Conservation (phyloP, 2,888 invertebrate genomes). For the Chydorus sphaericus region DNA sequence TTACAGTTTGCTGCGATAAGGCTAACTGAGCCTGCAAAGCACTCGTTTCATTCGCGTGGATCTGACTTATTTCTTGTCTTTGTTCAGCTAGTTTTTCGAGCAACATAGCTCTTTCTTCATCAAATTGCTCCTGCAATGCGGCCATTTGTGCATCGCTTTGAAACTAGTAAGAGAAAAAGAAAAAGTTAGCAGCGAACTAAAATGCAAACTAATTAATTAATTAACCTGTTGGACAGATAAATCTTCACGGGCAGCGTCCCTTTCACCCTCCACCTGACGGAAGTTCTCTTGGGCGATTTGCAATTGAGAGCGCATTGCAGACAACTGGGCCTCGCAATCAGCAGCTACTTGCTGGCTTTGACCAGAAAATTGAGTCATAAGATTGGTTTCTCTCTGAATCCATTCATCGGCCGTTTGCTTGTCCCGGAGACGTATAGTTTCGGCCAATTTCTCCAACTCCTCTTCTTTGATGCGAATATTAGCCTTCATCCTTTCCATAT, state of each 20-base stretch:
- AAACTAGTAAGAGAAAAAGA: neutral
- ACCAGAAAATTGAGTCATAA: neutral
- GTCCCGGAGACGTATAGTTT: neutral
- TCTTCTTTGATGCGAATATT: neutral
- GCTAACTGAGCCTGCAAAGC: neutral
- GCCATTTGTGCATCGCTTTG: neutral
- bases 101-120: neutral
- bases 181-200: neutral
- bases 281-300: neutral
- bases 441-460: neutral
- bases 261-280: neutral
- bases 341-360: neutral
- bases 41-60: neutral
- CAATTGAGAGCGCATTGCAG: neutral
- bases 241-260: neutral
- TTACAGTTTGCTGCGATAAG: neutral
- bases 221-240: neutral
- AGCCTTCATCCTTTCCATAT: neutral
- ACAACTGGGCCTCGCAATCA: neutral
- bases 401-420: neutral
- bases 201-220: neutral
- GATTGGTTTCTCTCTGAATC: neutral
- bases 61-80: neutral
- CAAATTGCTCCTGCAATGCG: neutral
- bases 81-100: neutral